Evolutionary conservation across 2,797 vertebrate genomes (phyloP).

Genomic region (Oceanodroma leucorhoa): DNA sequence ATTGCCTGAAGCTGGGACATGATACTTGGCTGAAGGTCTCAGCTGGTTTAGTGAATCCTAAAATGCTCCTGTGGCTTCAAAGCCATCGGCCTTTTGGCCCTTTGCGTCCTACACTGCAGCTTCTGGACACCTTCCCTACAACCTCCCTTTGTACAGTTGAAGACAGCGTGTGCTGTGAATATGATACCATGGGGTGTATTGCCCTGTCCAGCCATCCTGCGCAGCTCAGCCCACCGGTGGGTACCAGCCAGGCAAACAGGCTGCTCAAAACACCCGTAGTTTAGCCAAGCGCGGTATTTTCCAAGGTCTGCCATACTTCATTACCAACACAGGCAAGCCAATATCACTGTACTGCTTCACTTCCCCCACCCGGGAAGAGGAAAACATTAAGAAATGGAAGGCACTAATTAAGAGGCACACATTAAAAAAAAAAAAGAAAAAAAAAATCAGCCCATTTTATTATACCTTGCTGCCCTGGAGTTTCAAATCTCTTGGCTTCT

Average conservation of each 20-base stretch:
- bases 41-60: not conserved
- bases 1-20: not conserved
- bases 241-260: not conserved
- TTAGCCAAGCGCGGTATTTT: not conserved
- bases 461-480: constrained; percentile 55
- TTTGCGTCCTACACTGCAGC: not conserved
- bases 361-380: not conserved
- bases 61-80: not conserved
- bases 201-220: not conserved
- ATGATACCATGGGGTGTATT: not conserved
- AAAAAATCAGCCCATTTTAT: constrained; percentile 37
- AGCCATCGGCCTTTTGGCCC: not conserved
- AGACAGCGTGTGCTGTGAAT: fast-evolving
- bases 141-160: not conserved
- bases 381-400: constrained; percentile 16
- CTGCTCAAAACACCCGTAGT: not conserved
- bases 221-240: not conserved
- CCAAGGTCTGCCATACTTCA: not conserved
- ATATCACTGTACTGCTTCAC: not conserved
- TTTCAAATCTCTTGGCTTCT: constrained; percentile 65
- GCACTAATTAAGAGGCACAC: constrained; percentile 47
- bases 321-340: not conserved
- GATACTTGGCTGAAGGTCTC: not conserved
- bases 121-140: not conserved
- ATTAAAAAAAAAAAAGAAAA: not conserved